These are phyloP conservation scores for Paramisgurnus dabryanus DNA, from an alignment of 2,113 vertebrate genomes.

Conservation along the genomic window DNA sequence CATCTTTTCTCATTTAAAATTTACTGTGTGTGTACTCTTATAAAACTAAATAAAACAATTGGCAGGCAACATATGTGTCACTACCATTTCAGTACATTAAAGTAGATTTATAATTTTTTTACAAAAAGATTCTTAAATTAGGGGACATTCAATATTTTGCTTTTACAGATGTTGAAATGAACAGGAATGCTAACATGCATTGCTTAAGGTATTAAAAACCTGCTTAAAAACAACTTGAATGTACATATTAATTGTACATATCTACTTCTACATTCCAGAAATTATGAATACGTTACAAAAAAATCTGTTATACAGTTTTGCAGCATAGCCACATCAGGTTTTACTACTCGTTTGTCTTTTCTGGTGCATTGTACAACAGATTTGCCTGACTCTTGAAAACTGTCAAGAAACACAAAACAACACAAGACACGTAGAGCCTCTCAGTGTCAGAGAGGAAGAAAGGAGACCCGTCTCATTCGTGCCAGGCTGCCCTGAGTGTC, in stretches of 20 bases:
- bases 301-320: neutral
- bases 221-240: no score
- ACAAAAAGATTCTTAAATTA: no score
- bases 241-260: neutral
- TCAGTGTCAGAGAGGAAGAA: conserved; percentile 41
- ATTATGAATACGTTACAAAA: conserved; percentile 17
- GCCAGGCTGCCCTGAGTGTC: conserved; percentile 73
- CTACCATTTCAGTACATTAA: no score
- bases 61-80: no score
- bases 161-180: no score
- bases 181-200: no score
- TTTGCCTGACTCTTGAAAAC: conserved; percentile 68
- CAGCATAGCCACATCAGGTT: neutral
- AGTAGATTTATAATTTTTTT: no score
- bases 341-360: conserved; percentile 28
- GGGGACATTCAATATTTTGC: no score
- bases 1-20: no score
- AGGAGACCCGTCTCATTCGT: conserved; percentile 65
- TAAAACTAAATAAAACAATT: no score
- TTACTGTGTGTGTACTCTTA: no score
- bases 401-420: conserved; percentile 71
- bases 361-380: conserved; percentile 25
- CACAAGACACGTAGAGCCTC: conserved; percentile 60
- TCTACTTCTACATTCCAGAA: neutral
- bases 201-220: no score